These are phyloP conservation scores for Psittacus erithacus DNA, from an alignment of 2,113 vertebrate genomes.

Conservation along the genomic window DNA sequence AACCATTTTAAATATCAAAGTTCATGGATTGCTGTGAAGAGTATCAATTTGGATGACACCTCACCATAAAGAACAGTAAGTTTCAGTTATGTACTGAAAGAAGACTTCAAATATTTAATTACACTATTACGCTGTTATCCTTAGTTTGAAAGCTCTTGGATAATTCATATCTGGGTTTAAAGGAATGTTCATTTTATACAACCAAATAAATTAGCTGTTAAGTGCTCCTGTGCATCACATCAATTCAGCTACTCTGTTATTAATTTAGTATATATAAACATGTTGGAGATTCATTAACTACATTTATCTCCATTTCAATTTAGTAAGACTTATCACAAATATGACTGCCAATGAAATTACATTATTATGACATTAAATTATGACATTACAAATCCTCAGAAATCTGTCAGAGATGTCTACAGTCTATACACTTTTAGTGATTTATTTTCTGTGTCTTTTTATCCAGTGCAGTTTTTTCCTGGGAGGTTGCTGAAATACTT, in stretches of 20 bases:
- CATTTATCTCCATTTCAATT: not conserved
- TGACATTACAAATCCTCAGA: not conserved
- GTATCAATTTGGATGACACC: not conserved
- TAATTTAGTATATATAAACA: not conserved
- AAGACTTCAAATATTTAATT: not conserved
- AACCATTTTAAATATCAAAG: not conserved
- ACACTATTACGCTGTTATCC: not conserved
- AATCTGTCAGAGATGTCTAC: not conserved
- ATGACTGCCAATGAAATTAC: not conserved
- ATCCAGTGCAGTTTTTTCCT: not conserved
- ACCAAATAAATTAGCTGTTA: not conserved
- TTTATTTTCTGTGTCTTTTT: not conserved
- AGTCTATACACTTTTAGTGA: not conserved
- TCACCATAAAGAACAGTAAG: not conserved
- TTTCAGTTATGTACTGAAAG: not conserved
- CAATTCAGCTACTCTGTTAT: not conserved
- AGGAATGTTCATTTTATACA: not conserved
- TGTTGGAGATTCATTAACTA: not conserved
- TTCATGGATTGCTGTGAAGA: not conserved
- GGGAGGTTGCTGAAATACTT: not conserved
- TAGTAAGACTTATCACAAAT: not conserved
- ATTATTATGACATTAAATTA: not conserved
- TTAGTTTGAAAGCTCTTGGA: not conserved
- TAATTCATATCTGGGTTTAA: not conserved
- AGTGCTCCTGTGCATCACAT: not conserved